A percentile compares a stretch with the other conserved stretches of the same genome.
These are phyloP conservation scores for Microplitis manilae DNA, from an alignment of 2,888 invertebrate genomes.

Conservation along the genomic window DNA sequence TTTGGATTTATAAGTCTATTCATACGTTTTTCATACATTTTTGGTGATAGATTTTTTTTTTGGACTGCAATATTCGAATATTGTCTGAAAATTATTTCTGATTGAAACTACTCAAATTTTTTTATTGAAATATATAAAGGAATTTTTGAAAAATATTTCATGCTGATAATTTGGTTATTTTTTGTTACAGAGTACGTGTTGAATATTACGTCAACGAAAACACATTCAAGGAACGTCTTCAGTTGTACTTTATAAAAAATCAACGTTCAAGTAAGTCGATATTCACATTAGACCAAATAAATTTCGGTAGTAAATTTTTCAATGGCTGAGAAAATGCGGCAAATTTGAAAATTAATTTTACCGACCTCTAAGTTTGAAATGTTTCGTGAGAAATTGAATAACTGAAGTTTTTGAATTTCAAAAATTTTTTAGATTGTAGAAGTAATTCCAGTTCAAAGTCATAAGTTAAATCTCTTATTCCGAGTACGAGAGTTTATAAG, in stretches of 20 bases:
- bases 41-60: not conserved
- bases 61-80: too few relatives aligned
- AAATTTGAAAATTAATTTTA: too few relatives aligned
- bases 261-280: slow-evolving; percentile 96
- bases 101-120: too few relatives aligned
- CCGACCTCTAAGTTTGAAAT: too few relatives aligned
- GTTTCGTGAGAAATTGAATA: too few relatives aligned
- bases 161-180: not conserved
- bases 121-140: not conserved
- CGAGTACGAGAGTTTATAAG: too few relatives aligned
- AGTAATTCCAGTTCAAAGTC: not conserved
- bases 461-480: not conserved
- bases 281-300: slow-evolving; percentile 36
- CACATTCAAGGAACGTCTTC: slow-evolving; percentile 98
- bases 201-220: slow-evolving; percentile 99
- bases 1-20: not conserved
- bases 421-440: too few relatives aligned
- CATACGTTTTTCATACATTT: not conserved
- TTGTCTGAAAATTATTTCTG: too few relatives aligned
- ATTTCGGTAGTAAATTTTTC: too few relatives aligned
- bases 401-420: too few relatives aligned
- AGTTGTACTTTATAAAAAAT: slow-evolving; percentile 99
- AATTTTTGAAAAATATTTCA: not conserved
- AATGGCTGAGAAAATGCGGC: too few relatives aligned
- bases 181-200: slow-evolving; percentile 95